phyloP scores from a whole-genome alignment of 1,140 invertebrate genomes.

The Musca vetustissima region DNA sequence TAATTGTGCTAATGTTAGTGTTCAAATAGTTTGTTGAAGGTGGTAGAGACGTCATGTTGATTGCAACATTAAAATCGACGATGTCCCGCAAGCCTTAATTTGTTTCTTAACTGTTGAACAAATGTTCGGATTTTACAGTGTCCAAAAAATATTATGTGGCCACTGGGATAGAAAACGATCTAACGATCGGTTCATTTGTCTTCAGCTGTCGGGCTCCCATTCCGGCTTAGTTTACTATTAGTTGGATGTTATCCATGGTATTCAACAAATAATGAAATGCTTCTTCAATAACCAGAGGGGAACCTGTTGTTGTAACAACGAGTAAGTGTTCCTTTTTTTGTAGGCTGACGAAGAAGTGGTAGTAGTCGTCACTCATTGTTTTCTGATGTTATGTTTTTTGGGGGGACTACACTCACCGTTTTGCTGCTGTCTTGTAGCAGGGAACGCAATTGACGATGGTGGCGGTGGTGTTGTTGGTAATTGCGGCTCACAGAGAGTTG shows the following conservation, averaged over 20 bases:
- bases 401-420: no score
- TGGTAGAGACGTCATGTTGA: slow-evolving; percentile 17
- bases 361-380: background rate
- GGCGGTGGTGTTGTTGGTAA: no score
- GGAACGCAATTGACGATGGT: no score
- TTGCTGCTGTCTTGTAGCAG: no score
- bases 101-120: slow-evolving; percentile 22
- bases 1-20: slow-evolving; percentile 17
- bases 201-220: background rate
- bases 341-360: slow-evolving; percentile 5
- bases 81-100: slow-evolving; percentile 24
- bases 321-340: background rate
- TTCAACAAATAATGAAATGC: no score
- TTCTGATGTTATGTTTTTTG: background rate
- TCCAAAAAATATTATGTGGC: background rate
- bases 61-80: slow-evolving; percentile 14
- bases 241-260: no score
- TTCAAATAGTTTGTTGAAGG: slow-evolving; percentile 19
- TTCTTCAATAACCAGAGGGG: background rate
- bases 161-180: background rate
- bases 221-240: background rate
- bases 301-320: slow-evolving; percentile 16
- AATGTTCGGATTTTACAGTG: slow-evolving; percentile 19
- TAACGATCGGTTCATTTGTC: background rate
- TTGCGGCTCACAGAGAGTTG: background rate